These are phyloP conservation scores for Ips nitidus DNA, from an alignment of 1,140 invertebrate species.

Conservation along the genomic window DNA sequence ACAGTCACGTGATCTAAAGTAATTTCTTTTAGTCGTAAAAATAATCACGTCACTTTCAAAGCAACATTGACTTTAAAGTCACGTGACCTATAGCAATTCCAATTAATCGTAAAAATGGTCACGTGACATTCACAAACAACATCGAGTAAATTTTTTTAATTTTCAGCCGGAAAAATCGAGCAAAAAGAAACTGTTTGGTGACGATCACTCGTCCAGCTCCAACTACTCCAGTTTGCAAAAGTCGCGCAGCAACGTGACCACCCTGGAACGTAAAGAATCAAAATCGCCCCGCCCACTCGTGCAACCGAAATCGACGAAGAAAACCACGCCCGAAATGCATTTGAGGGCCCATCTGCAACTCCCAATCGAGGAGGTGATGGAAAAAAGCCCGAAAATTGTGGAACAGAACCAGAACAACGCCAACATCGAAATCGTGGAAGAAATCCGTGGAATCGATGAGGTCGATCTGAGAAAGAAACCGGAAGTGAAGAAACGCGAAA, in stretches of 20 bases:
- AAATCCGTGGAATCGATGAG: slow-evolving; percentile 55
- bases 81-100: neutral
- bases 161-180: slow-evolving; percentile 38
- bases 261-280: slow-evolving; percentile 45
- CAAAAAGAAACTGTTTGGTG: slow-evolving; percentile 55
- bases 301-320: slow-evolving; percentile 35
- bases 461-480: slow-evolving; percentile 46
- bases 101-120: neutral
- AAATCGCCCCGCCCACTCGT: slow-evolving; percentile 41
- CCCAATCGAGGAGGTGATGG: slow-evolving; percentile 56
- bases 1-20: no score
- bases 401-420: slow-evolving; percentile 51
- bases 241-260: slow-evolving; percentile 47
- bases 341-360: slow-evolving; percentile 60
- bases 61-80: neutral
- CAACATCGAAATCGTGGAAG: slow-evolving; percentile 51
- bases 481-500: slow-evolving; percentile 38
- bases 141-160: neutral
- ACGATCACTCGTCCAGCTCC: slow-evolving; percentile 52
- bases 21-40: no score
- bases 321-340: slow-evolving; percentile 46
- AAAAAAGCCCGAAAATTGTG: slow-evolving; percentile 51
- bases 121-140: no score
- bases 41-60: no score
- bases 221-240: slow-evolving; percentile 56